Evolutionary conservation across 2,797 vertebrate genomes (phyloP), one percentile per base, ranked within the genome.

Genomic region (Apodemus agrarius): DNA sequence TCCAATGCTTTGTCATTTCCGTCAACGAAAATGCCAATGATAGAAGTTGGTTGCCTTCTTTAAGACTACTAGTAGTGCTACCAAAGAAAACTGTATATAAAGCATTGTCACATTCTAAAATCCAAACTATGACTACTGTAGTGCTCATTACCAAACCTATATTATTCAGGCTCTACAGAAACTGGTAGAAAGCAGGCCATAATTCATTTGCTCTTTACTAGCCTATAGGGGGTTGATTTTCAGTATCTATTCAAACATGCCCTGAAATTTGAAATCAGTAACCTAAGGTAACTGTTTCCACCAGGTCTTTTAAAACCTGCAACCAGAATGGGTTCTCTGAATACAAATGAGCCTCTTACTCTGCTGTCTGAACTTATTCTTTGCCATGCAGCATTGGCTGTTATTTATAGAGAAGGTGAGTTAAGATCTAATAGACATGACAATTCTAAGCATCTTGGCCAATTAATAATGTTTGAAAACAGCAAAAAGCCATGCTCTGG

Each of bases 191-290:
- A 85, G 29, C 63, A 26, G 69, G 24, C 59, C 57, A 72, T 49
- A 95, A 85, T 93, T 94, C 67, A 82, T 74, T 84, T 94, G 12
- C 26, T 94, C 31, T 29, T 91, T 83, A 85, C 24, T 59, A 3
- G 10, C 6, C 82, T 24, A 11, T 84, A 26, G 82, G 43, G 78
- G 37, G 83, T 75, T 75, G 34, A 76, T 80, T 93, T 72, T 52
- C 13, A 81, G 49, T 92, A 59, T 46, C 16, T 89, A 72, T 76
- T 90, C 76, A 94, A 95, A 87, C 16, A 49, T 81, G 34, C 37
- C 1, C 54, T 94, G 90, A 90, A 87, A 49, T 85, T 92, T 96
- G 69, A 93, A 95, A 91, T 91, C 83, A 87, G 43, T 16, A 40
- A 34, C 74, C 49, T 67, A 86, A 87, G 90, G 3, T 89, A 92